phyloP scores from a whole-genome alignment of 2,113 vertebrate genomes.

The Ariopsis seemanni region DNA sequence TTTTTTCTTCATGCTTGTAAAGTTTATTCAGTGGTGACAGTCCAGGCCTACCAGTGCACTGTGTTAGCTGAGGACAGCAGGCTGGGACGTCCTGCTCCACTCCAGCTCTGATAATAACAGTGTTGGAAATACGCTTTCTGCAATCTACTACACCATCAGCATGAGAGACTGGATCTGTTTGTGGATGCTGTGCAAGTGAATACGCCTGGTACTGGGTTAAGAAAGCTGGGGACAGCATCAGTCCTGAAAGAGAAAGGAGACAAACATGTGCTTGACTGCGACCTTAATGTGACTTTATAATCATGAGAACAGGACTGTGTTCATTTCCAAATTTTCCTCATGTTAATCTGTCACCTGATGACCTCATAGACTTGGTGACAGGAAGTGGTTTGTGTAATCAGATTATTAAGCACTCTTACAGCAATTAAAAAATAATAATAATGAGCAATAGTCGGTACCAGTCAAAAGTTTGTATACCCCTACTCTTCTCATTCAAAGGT shows the following conservation, averaged over 20 bases:
- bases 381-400: not conserved
- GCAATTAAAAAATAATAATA: not conserved
- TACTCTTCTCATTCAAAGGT: too few relatives aligned
- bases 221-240: conserved; percentile 35
- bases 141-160: not conserved
- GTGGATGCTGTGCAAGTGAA: conserved; percentile 5
- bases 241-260: conserved; percentile 38
- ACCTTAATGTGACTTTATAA: not conserved
- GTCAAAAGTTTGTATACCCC: too few relatives aligned
- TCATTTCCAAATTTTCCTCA: not conserved
- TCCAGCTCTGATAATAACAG: not conserved
- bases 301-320: not conserved
- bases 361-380: not conserved
- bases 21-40: not conserved
- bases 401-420: not conserved
- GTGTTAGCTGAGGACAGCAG: conserved; percentile 4
- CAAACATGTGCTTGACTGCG: not conserved
- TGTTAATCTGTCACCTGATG: not conserved
- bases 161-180: not conserved
- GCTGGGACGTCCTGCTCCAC: not conserved
- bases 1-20: not conserved
- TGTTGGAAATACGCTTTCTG: not conserved
- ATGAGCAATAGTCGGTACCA: too few relatives aligned
- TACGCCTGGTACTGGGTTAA: conserved; percentile 14
- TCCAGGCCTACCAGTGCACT: conserved; percentile 11